Base-by-base conservation (phyloP, 2,113 vertebrate species). In the Caracal caracal region DNA sequence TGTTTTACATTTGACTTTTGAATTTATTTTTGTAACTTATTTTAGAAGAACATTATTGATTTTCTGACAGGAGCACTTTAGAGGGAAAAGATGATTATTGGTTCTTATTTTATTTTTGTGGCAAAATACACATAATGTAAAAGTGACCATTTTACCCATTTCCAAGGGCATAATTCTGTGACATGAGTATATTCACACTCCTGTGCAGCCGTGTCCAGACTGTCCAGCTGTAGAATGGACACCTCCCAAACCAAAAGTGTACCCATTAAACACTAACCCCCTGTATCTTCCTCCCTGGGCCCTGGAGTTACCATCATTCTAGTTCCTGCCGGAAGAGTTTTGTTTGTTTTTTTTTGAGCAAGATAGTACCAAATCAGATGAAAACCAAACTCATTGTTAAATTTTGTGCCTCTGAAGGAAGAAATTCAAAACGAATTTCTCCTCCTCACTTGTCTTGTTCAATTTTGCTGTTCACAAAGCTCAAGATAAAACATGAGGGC, bases 11-110 rank as follows among this genome's bases (percentile, higher is more conserved):
- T 65, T 63, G 78, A 65, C 7, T 30, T 49, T 78, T 79, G 30
- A 47, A 93, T 49, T 40, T 40, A 59, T 56, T 81, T 84, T 68
- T 94, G n/a, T 61, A 79, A 70, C 66, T 86, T 79, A 53, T 76
- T 89, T 84, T 56, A 65, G 26, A 83, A 82, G 66, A 66, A 83
- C 28, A 47, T 53, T 33, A 68, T 6, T 92, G 76, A 56, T 47
- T 84, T 92, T 91, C 53, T 59, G 87, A 65, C 26, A 89, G 61
- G 28, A 56, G 63, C 15, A 56, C 80, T 79, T 88, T 16, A 84
- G 30, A 88, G 68, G 37, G 47, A 56, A 91, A 70, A 75, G 37
- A 26, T 80, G 24, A 71, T 28, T 40, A 68, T 35, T 61, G 70
- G 30, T 88, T 61, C 68, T 84, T 63, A 53, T 56, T 86, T 78